phyloP scores from a whole-genome alignment of 37 sponge, comb jelly and placozoan genomes.

The Diacarnus erythraeanus region DNA sequence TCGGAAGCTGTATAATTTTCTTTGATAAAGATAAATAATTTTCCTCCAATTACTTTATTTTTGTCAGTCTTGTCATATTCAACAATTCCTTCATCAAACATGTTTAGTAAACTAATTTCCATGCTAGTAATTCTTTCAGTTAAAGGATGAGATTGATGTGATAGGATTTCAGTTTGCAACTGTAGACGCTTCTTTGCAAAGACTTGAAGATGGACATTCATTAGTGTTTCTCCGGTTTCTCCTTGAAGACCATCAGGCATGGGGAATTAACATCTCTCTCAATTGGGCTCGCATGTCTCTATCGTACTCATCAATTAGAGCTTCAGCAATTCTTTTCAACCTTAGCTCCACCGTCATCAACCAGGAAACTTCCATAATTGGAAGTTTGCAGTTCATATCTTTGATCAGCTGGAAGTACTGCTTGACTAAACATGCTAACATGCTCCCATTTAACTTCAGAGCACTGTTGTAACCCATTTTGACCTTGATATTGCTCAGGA shows the following conservation, averaged over 20 bases:
- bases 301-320: background rate
- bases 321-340: background rate
- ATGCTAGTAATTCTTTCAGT: background rate
- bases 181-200: conserved; percentile 1
- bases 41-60: background rate
- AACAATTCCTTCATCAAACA: conserved; percentile 5
- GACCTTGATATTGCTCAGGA: background rate
- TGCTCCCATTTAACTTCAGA: background rate
- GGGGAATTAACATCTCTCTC: background rate
- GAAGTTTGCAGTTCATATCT: background rate
- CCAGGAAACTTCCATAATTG: background rate
- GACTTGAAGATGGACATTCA: conserved; percentile 1
- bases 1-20: conserved; percentile 7
- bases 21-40: background rate
- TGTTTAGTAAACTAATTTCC: background rate
- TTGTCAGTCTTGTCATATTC: background rate
- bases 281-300: background rate
- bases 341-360: background rate
- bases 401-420: background rate
- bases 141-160: background rate
- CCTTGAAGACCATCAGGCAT: background rate
- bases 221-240: conserved; percentile 4
- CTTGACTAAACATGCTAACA: background rate
- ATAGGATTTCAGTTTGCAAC: background rate
- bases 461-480: background rate